Percentiles rank a stretch among this genome's conserved stretches.
Conservation (phyloP, 1,140 invertebrate genomes). For the Aphis gossypii region DNA sequence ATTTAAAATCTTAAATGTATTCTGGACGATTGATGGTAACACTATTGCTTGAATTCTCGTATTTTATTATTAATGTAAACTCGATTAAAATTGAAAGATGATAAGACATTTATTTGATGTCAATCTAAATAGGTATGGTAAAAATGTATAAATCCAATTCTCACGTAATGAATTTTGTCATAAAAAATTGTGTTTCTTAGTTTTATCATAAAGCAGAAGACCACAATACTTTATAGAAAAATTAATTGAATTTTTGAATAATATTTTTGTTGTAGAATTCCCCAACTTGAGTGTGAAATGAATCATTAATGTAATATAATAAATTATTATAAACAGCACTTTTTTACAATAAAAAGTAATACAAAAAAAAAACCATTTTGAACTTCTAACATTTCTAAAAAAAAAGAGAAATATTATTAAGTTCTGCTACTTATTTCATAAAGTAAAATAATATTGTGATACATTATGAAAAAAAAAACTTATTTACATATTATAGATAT, state of each 20-base stretch:
- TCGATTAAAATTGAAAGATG: neutral
- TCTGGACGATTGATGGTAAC: no score
- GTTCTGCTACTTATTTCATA: neutral
- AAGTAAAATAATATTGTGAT: neutral
- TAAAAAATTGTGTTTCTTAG: neutral
- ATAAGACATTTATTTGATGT: neutral
- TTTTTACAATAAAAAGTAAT: no score
- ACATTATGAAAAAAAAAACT: neutral
- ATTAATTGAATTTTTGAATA: neutral
- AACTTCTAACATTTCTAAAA: neutral
- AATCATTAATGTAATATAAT: neutral
- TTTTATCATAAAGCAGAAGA: neutral
- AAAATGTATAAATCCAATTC: neutral
- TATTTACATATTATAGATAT: neutral
- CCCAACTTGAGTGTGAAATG: neutral
- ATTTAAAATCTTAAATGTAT: neutral
- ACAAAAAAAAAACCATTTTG: neutral
- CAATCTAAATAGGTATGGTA: neutral
- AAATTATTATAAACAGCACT: neutral
- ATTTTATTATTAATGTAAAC: neutral
- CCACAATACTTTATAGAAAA: neutral
- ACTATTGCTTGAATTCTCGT: neutral
- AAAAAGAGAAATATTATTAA: neutral
- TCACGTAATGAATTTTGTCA: neutral
- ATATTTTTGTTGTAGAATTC: neutral